A percentile compares a stretch with the other conserved stretches of the same genome.
Conservation (phyloP, 2,113 vertebrate genomes). For the Triplophysa siluroides region DNA sequence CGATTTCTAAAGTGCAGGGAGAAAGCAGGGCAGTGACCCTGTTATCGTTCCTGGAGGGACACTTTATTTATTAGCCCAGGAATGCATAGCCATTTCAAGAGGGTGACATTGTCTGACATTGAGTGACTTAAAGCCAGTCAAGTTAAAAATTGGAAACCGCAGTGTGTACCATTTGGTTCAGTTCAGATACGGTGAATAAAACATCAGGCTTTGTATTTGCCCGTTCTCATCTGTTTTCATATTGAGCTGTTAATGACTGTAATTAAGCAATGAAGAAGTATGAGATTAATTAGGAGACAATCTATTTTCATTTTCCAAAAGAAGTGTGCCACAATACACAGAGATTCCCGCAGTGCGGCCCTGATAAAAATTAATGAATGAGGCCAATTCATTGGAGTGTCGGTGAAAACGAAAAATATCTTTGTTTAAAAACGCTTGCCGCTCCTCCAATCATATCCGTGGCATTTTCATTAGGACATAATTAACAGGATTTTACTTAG, state of each 20-base stretch:
- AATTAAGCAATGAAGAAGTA: constrained; percentile 73
- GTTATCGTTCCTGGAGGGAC: constrained; percentile 26
- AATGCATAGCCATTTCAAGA: constrained; percentile 16
- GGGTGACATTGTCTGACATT: constrained; percentile 29
- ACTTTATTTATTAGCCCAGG: constrained; percentile 27
- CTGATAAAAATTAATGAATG: constrained; percentile 69
- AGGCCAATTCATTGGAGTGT: constrained; percentile 61
- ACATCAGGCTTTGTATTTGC: constrained; percentile 54
- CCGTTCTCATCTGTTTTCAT: constrained; percentile 54
- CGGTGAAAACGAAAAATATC: constrained; percentile 39
- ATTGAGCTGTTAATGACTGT: constrained; percentile 61
- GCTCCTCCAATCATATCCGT: constrained; percentile 64
- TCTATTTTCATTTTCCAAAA: constrained; percentile 66
- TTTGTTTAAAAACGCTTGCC: constrained; percentile 58
- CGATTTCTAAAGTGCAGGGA: constrained; percentile 9
- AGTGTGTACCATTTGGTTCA: neutral
- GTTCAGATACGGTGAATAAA: constrained; percentile 29
- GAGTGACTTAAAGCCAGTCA: neutral
- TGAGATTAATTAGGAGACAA: constrained; percentile 71
- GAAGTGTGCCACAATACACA: constrained; percentile 66
- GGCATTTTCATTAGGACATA: constrained; percentile 64
- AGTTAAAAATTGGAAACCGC: neutral
- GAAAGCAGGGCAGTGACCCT: constrained; percentile 38
- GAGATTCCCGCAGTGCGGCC: constrained; percentile 65
- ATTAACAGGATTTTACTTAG: constrained; percentile 66